These are phyloP conservation scores for Cairina moschata DNA, from an alignment of 2,113 vertebrate species.

Conservation along the genomic window DNA sequence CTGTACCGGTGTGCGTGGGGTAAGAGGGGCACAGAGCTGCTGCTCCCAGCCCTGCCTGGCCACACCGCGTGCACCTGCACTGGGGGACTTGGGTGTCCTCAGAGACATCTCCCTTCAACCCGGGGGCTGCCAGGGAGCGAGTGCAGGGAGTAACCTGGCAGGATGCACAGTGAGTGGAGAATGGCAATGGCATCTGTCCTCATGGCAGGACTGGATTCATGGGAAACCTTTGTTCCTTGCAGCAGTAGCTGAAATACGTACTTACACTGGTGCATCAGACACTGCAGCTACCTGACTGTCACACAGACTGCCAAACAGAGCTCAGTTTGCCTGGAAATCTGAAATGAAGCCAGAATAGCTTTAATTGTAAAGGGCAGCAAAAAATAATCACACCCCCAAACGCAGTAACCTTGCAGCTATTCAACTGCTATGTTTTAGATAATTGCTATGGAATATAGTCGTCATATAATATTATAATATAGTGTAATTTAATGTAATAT, in stretches of 20 bases:
- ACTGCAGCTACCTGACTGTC: background rate
- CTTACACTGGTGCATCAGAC: background rate
- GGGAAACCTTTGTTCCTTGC: background rate
- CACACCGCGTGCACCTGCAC: accelerated
- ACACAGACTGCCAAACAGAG: background rate
- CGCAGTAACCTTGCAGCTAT: background rate
- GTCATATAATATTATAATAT: background rate
- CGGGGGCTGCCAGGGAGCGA: background rate
- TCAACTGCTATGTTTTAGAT: background rate
- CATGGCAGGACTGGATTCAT: background rate
- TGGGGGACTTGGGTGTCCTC: background rate
- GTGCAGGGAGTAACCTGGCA: background rate
- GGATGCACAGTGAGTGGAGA: background rate
- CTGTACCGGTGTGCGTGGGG: accelerated
- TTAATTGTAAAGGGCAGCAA: background rate
- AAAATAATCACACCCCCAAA: background rate
- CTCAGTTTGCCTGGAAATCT: background rate
- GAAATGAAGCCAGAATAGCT: background rate
- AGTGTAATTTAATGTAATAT: background rate
- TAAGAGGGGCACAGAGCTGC: background rate
- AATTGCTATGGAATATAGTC: background rate
- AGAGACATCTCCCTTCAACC: background rate
- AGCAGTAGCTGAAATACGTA: background rate
- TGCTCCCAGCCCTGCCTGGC: background rate
- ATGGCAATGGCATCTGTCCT: background rate